Percentiles rank a stretch among this genome's conserved stretches.
phyloP scores from a whole-genome alignment of 2,113 vertebrate species.

The Strix uralensis region DNA sequence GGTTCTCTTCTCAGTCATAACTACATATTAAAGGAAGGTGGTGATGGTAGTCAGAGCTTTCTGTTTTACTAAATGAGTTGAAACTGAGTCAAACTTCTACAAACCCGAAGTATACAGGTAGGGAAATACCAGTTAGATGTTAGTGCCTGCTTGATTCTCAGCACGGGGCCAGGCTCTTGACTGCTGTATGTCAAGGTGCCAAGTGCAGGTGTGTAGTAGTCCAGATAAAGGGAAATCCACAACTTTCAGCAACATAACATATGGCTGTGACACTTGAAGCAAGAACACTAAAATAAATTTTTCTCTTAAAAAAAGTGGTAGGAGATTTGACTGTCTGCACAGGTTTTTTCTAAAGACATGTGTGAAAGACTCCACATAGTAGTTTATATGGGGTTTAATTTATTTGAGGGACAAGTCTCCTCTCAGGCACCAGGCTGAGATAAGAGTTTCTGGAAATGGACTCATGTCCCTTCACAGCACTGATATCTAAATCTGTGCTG shows the following conservation, averaged over 20 bases:
- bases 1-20: conserved; percentile 18
- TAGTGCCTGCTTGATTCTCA: not conserved
- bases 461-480: not conserved
- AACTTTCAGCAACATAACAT: not conserved
- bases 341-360: not conserved
- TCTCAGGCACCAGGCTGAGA: not conserved
- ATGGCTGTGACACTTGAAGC: not conserved
- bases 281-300: not conserved
- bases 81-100: not conserved
- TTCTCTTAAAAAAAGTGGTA: not conserved
- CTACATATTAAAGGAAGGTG: not conserved
- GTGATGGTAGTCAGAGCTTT: not conserved
- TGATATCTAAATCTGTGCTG: not conserved
- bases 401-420: not conserved
- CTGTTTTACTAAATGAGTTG: not conserved
- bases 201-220: not conserved
- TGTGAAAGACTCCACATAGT: not conserved
- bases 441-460: not conserved
- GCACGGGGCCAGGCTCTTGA: not conserved
- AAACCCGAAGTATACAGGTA: not conserved
- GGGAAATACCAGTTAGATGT: not conserved
- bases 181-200: conserved; percentile 4
- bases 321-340: not conserved
- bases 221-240: conserved; percentile 8
- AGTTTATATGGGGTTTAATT: not conserved